phyloP scores from a whole-genome alignment of 2,797 vertebrate species.

The Phataginus tricuspis region DNA sequence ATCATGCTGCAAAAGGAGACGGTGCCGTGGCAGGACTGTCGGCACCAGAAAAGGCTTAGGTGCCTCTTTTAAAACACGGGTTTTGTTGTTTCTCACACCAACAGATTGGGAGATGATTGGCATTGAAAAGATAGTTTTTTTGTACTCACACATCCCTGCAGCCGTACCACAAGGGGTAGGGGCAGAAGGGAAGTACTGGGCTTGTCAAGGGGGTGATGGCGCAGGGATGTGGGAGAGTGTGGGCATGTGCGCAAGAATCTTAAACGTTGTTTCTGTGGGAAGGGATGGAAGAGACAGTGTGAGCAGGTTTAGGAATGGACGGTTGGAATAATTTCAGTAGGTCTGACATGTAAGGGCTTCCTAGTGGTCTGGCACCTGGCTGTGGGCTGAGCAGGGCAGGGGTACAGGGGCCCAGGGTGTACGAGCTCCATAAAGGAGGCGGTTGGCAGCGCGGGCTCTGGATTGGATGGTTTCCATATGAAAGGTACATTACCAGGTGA shows the following conservation, averaged over 20 bases:
- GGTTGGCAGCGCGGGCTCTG: neutral
- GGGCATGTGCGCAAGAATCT: neutral
- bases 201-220: neutral
- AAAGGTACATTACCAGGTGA: neutral
- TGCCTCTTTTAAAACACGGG: neutral
- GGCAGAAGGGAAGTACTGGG: accelerated
- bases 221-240: too few species aligned
- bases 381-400: neutral
- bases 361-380: neutral
- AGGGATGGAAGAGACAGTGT: neutral
- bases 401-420: neutral
- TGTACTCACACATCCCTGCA: neutral
- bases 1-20: neutral
- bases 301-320: neutral
- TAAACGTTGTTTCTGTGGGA: neutral
- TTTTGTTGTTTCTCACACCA: neutral
- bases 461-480: neutral
- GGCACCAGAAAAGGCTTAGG: neutral
- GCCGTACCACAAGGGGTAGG: too few species aligned
- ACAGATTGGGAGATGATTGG: neutral
- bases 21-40: neutral
- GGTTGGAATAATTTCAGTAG: neutral
- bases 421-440: neutral
- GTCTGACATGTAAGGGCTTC: neutral
- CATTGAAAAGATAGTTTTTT: neutral